Conservation (phyloP, 1,140 invertebrate genomes). For the Pogonus chalceus region DNA sequence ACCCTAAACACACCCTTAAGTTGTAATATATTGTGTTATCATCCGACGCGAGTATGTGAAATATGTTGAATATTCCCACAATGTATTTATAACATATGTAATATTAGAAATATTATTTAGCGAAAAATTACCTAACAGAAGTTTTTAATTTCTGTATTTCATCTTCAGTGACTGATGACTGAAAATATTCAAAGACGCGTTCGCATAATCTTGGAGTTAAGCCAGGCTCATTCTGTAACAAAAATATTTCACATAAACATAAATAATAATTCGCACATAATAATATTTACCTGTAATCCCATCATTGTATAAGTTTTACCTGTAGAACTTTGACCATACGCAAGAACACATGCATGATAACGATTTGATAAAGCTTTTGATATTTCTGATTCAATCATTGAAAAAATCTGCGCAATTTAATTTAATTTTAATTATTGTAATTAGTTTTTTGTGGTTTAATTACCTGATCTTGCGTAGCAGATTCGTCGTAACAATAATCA, state of each 20-base stretch:
- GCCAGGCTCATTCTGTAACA: slow-evolving; percentile 38
- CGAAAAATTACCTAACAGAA: slow-evolving; percentile 25
- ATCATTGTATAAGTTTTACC: slow-evolving; percentile 75
- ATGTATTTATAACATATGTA: no score
- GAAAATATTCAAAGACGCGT: slow-evolving; percentile 29
- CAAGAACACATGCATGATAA: slow-evolving; percentile 55
- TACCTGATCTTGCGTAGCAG: slow-evolving; percentile 53
- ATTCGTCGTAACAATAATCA: slow-evolving; percentile 55
- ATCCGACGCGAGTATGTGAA: no score
- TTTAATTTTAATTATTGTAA: neutral
- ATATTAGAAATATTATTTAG: neutral
- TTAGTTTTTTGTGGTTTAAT: no score
- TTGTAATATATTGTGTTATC: no score
- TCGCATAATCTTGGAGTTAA: slow-evolving; percentile 39
- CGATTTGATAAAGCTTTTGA: slow-evolving; percentile 44
- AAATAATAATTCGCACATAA: neutral
- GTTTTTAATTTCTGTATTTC: slow-evolving; percentile 20
- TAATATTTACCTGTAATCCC: slow-evolving; percentile 39
- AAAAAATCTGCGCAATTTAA: slow-evolving; percentile 59
- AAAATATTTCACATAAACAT: slow-evolving; percentile 11
- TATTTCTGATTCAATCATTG: slow-evolving; percentile 52
- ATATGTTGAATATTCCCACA: no score
- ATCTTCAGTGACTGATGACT: slow-evolving; percentile 23
- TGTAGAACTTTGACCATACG: slow-evolving; percentile 71
- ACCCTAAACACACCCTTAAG: no score